These are phyloP conservation scores for Cyclina sinensis DNA, from an alignment of 1,140 invertebrate genomes.

Conservation along the genomic window DNA sequence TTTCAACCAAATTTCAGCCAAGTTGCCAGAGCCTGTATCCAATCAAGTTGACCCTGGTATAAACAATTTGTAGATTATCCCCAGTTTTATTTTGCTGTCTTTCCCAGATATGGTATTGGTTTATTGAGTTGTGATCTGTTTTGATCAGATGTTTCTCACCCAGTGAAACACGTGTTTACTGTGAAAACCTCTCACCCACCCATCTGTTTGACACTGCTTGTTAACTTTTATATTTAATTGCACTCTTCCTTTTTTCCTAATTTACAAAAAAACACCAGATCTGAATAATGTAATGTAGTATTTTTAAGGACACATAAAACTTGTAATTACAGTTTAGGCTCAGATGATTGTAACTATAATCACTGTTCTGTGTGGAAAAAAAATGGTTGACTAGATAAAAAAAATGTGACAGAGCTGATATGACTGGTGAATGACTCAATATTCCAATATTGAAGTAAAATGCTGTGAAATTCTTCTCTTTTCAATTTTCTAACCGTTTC, in stretches of 20 bases:
- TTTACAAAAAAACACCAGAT: too few species aligned
- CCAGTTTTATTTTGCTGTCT: constrained; percentile 16
- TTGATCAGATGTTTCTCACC: neutral
- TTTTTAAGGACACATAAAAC: too few species aligned
- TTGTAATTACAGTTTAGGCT: too few species aligned
- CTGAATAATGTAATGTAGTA: too few species aligned
- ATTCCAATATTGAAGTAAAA: neutral
- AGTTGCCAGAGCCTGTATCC: neutral
- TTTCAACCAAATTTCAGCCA: constrained; percentile 41
- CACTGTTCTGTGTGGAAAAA: too few species aligned
- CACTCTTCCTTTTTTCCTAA: too few species aligned
- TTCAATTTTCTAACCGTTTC: neutral
- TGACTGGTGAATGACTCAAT: constrained; percentile 8
- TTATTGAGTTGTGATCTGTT: constrained; percentile 27
- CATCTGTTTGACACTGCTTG: neutral
- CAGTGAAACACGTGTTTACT: neutral
- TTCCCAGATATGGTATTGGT: constrained; percentile 17
- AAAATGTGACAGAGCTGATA: too few species aligned
- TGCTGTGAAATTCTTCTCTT: neutral
- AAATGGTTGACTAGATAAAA: too few species aligned
- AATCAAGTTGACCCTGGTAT: constrained; percentile 39
- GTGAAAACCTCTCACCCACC: too few species aligned
- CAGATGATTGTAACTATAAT: too few species aligned
- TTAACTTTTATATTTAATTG: too few species aligned
- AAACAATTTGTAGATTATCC: constrained; percentile 15